A percentile compares a stretch with the other conserved stretches of the same genome.
Conservation (phyloP, 2,113 vertebrate genomes). For the human region GRCh38 chr12:109717501-109718000, state of each 20-base stretch:
- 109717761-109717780: constrained; percentile 12
- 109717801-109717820: constrained; percentile 41
- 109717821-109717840: neutral
- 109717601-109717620: neutral
- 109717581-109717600: neutral
- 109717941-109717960: neutral
- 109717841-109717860: neutral
- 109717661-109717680: neutral
- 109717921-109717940: neutral
- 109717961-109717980: neutral
- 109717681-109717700: neutral
- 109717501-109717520: fast-evolving
- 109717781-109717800: neutral
- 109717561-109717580: neutral
- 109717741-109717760: neutral
- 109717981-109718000: neutral
- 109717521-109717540: neutral
- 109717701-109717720: neutral
- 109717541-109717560: neutral
- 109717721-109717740: neutral
- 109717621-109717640: neutral
- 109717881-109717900: neutral
- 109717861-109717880: neutral
- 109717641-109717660: neutral
- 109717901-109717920: neutral